phyloP scores from a whole-genome alignment of 1,140 invertebrate genomes.

The Ooceraea biroi region DNA sequence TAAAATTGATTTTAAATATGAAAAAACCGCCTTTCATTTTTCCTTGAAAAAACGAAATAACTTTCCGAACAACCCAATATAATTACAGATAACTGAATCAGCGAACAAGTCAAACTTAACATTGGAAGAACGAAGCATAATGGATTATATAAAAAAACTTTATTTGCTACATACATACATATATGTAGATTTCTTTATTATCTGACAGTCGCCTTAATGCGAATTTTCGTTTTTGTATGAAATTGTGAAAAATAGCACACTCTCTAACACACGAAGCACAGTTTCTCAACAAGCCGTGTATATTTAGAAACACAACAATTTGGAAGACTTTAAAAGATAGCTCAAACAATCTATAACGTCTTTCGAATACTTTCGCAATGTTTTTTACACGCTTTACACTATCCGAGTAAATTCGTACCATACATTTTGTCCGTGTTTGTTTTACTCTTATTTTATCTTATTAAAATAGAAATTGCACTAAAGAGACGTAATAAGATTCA shows the following conservation, averaged over 20 bases:
- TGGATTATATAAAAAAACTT: too few relatives aligned
- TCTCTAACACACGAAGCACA: constrained; percentile 3
- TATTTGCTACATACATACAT: too few relatives aligned
- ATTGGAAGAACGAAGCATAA: too few relatives aligned
- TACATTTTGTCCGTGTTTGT: constrained; percentile 8
- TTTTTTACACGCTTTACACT: background rate
- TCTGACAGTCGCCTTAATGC: constrained; percentile 34
- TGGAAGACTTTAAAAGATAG: background rate
- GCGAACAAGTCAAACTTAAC: too few relatives aligned
- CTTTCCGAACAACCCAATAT: too few relatives aligned
- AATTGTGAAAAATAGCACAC: constrained; percentile 12
- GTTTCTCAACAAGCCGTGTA: background rate
- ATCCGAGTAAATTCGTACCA: constrained; percentile 5
- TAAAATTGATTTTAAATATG: too few relatives aligned
- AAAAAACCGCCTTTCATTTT: too few relatives aligned
- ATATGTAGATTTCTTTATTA: constrained; percentile 29
- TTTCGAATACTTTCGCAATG: background rate
- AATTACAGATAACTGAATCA: too few relatives aligned
- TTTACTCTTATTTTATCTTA: constrained; percentile 22
- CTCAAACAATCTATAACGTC: too few relatives aligned
- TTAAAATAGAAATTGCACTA: constrained; percentile 1
- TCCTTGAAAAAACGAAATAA: too few relatives aligned
- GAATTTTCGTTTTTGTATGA: constrained; percentile 28
- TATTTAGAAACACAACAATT: background rate
- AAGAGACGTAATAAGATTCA: background rate